Evolutionary conservation across 2,113 vertebrate species (phyloP).

Genomic region (Hippocampus guttulatus): DNA sequence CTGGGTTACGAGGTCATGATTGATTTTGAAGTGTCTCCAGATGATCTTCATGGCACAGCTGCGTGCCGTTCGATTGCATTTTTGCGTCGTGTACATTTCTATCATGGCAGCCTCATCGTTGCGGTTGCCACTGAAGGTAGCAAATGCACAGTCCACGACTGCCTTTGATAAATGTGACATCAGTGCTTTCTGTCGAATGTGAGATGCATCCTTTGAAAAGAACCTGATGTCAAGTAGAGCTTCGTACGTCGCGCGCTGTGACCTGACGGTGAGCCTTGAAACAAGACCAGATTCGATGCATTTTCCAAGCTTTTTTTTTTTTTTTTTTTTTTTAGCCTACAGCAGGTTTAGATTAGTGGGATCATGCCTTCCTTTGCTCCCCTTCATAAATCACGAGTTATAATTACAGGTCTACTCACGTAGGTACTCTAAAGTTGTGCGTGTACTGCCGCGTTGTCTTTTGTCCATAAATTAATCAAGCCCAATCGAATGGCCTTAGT

Average conservation of each 20-base stretch:
- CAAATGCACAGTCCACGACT: neutral
- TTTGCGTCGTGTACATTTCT: too few relatives aligned
- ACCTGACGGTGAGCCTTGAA: conserved; percentile 8
- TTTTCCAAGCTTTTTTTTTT: conserved; percentile 36
- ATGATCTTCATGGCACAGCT: neutral
- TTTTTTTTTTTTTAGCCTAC: conserved; percentile 44
- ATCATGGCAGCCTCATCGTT: too few relatives aligned
- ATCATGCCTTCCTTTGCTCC: conserved; percentile 48
- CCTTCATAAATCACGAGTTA: conserved; percentile 58
- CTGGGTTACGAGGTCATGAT: too few relatives aligned
- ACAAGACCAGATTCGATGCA: conserved; percentile 30
- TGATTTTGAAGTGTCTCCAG: neutral
- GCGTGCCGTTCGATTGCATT: too few relatives aligned
- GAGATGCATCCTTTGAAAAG: conserved; percentile 1
- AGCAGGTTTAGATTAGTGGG: conserved; percentile 61
- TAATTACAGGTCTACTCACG: conserved; percentile 52
- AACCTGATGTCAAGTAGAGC: conserved; percentile 20
- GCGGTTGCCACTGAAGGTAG: neutral
- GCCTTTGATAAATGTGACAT: neutral
- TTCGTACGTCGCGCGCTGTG: conserved; percentile 3
- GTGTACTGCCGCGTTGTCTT: conserved; percentile 19
- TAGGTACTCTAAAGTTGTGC: conserved; percentile 30
- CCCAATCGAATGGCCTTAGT: conserved; percentile 29
- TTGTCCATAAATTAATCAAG: conserved; percentile 15
- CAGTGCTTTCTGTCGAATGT: neutral